phyloP scores from a whole-genome alignment of 2,113 vertebrate species.

The Rattus rattus region DNA sequence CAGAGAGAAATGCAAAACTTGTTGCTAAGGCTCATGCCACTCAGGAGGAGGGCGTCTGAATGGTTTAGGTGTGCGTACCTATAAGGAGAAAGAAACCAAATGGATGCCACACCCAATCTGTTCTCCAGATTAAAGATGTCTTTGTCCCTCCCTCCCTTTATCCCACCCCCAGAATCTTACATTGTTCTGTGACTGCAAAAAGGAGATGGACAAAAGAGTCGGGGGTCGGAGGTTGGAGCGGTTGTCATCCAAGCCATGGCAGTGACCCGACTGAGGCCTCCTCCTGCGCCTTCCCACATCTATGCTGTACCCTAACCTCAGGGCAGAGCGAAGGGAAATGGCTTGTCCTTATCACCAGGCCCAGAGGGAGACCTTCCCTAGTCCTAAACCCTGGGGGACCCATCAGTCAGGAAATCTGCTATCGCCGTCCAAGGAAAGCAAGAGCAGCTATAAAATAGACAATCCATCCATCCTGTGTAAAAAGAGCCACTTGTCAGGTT shows the following conservation, averaged over 20 bases:
- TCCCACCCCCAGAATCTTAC: neutral
- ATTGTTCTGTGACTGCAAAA: neutral
- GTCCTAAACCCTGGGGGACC: neutral
- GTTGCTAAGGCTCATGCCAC: neutral
- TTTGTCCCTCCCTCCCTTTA: neutral
- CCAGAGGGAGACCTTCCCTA: neutral
- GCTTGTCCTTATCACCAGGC: neutral
- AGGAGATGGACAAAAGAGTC: neutral
- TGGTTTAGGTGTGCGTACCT: neutral
- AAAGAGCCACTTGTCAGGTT: slow-evolving; percentile 6
- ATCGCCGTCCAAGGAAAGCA: neutral
- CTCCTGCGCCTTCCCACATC: rapidly evolving
- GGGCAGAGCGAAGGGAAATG: neutral
- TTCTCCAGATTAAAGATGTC: neutral
- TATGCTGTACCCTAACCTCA: neutral
- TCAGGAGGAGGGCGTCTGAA: neutral
- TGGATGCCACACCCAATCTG: neutral
- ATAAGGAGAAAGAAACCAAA: neutral
- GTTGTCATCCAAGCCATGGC: neutral
- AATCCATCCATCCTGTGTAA: neutral
- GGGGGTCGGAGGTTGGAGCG: no score
- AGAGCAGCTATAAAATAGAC: neutral
- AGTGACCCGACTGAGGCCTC: neutral
- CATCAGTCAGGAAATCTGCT: rapidly evolving
- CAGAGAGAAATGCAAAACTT: neutral